Conservation (phyloP, 2,888 invertebrate genomes). For the Fissipunctia ypsillon region DNA sequence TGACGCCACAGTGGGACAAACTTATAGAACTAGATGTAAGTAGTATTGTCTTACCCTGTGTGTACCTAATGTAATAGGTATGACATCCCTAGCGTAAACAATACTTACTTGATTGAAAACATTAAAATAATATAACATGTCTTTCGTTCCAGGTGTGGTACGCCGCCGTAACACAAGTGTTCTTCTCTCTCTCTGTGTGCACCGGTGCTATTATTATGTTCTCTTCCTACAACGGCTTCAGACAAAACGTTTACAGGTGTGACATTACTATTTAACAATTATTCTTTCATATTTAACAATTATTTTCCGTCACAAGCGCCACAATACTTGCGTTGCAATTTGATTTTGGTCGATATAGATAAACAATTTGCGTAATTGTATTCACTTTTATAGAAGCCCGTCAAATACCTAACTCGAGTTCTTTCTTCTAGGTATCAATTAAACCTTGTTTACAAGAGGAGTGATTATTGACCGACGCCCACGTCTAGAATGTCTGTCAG, state of each 20-base stretch:
- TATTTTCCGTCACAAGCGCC: neutral
- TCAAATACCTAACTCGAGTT: neutral
- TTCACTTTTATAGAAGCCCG: neutral
- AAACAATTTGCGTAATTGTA: neutral
- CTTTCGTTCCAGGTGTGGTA: conserved; percentile 91
- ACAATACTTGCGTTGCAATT: neutral
- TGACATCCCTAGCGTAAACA: neutral
- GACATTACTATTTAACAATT: neutral
- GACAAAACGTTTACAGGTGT: conserved; percentile 93
- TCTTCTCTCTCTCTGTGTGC: conserved; percentile 94
- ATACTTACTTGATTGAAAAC: neutral
- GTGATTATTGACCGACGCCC: neutral
- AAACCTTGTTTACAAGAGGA: neutral
- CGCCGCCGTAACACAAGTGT: conserved; percentile 94
- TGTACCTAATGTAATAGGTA: too few species aligned
- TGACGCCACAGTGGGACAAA: conserved; percentile 94
- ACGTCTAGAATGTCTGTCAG: neutral
- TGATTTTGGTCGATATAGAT: neutral
- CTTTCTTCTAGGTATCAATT: neutral
- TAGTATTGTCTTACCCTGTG: neutral
- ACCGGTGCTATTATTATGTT: conserved; percentile 94
- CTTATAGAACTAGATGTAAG: conserved; percentile 92
- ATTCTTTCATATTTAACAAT: neutral
- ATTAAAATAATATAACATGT: neutral
- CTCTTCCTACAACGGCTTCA: conserved; percentile 93